phyloP scores from a whole-genome alignment of 23 tunicate species.

The Clavelina lepadiformis region DNA sequence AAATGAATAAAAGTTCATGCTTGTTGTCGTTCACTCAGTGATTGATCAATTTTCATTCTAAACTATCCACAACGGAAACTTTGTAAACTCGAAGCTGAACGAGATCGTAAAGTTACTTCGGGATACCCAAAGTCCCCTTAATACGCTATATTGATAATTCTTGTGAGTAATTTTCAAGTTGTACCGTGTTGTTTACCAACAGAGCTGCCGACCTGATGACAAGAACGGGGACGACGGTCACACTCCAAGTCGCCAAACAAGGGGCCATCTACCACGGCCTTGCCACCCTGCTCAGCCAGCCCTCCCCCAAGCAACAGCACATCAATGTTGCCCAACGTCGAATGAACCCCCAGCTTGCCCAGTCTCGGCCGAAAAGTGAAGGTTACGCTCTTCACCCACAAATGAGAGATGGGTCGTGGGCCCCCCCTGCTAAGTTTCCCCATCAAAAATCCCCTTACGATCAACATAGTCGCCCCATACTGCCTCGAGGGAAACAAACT shows the following conservation, averaged over 20 bases:
- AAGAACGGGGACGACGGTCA: constrained; percentile 59
- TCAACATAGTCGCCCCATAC: neutral
- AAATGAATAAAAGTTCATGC: too few relatives aligned
- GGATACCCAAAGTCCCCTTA: too few relatives aligned
- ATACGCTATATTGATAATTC: too few relatives aligned
- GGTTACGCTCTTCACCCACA: constrained; percentile 44
- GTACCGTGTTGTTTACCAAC: too few relatives aligned
- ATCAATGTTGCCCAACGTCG: constrained; percentile 25
- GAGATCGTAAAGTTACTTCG: too few relatives aligned
- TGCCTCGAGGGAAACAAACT: neutral
- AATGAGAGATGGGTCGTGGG: neutral
- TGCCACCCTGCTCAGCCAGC: constrained; percentile 52
- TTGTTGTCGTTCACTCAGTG: too few relatives aligned
- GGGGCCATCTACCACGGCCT: constrained; percentile 84
- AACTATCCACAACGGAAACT: too few relatives aligned
- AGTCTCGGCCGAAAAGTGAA: constrained; percentile 58
- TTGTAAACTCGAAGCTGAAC: too few relatives aligned
- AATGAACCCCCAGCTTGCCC: constrained; percentile 11
- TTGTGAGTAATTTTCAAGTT: too few relatives aligned
- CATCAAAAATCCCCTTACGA: constrained; percentile 3
- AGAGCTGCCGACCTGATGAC: constrained; percentile 90
- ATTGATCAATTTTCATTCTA: too few relatives aligned
- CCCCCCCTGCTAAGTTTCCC: neutral
- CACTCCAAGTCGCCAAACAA: constrained; percentile 71
- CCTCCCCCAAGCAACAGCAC: constrained; percentile 44